phyloP scores from a whole-genome alignment of 2,113 vertebrate species.

The Chaetorhynchus papuensis region DNA sequence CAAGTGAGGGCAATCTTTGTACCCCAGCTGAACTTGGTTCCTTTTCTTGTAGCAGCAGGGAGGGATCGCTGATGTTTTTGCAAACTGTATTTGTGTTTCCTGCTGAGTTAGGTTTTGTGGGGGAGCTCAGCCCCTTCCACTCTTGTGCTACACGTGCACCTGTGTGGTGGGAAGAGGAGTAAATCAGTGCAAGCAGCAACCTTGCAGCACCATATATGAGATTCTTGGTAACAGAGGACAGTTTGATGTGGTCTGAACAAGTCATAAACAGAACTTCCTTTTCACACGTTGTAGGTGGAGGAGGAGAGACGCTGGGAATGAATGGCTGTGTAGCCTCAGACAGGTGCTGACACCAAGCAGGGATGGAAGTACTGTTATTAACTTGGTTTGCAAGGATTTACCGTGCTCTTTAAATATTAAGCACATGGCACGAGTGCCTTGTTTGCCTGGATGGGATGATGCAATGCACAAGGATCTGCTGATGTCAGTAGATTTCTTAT shows the following conservation, averaged over 20 bases:
- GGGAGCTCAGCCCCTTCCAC: neutral
- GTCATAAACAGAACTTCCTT: neutral
- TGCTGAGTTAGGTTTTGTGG: neutral
- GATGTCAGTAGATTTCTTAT: neutral
- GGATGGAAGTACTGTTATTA: neutral
- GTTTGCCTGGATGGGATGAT: slow-evolving; percentile 13
- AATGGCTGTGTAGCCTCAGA: neutral
- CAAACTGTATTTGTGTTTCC: neutral
- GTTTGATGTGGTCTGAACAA: neutral
- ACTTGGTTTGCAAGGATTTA: neutral
- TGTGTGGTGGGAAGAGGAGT: neutral
- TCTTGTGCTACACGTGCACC: accelerated
- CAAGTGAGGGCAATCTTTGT: neutral
- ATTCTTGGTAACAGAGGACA: neutral
- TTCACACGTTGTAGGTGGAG: neutral
- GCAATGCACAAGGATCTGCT: slow-evolving; percentile 19
- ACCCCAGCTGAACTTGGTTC: neutral
- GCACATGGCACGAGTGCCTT: neutral
- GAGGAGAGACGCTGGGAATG: neutral
- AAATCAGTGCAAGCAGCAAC: neutral
- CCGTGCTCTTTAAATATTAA: slow-evolving; percentile 20
- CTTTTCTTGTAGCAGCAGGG: neutral
- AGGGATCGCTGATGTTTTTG: neutral
- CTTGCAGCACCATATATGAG: neutral
- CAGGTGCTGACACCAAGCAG: neutral